Base-by-base conservation (phyloP, 1,140 invertebrate genomes). In the Diachasma alloeum region DNA sequence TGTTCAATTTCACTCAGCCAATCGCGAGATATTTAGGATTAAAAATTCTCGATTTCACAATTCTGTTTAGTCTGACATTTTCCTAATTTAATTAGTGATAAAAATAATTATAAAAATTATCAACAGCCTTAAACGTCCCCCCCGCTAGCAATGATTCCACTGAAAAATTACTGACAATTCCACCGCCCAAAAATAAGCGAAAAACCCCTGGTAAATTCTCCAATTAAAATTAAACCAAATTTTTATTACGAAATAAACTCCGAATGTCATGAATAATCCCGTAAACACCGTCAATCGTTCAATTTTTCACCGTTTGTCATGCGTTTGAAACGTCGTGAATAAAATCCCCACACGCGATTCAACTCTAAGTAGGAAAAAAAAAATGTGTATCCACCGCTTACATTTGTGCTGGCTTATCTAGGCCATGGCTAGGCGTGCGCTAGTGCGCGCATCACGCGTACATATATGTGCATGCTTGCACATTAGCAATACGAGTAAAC, bases 371-470 rank as follows among this genome's bases (percentile, higher is more conserved):
- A 63, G 22, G 9, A 15, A 26, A 63, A 63, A 63, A 63, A 63
- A 63, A 63, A 63, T 24, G 13, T 31, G 26, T 31, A 56, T 69
- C 48, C n/a, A 56, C 31, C 53, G 44, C 39, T 63, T 73, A 53
- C 74, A 36, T 72, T 73, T 75, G 68, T 74, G 56, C 42, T 70
- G 66, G 76, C 53, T 81, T 85, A 87, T 86, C 84, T 87, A 87
- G 86, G 86, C 85, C 86, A 87, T 85, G 86, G 86, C 85, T 87
- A 87, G 83, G 79, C 74, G 70, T 56, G 79, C 79, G 80, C 80
- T 78, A 76, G 80, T 82, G 73, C 79, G 76, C 76, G 75, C 76
- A 42, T 42, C 13, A 10, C 39, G 31, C 31, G 31, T 31, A 31
- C 39, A 4, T 19, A 56, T 56, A 26, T 63, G 59, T 63, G 59